Conservation (phyloP, 1,140 invertebrate genomes). For the Heliconius himera region DNA sequence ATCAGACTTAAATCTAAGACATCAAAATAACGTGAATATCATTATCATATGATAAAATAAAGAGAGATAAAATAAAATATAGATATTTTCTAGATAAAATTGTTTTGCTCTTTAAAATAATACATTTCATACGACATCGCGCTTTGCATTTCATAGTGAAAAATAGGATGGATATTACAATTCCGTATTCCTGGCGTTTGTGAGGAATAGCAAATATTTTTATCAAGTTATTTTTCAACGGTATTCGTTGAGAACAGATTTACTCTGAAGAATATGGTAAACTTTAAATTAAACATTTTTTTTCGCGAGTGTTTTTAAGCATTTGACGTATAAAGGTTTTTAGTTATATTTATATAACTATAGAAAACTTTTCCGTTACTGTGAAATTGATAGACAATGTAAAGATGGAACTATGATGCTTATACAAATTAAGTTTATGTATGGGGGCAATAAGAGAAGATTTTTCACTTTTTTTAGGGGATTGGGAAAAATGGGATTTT, state of each 20-base stretch:
- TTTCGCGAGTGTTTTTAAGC: neutral
- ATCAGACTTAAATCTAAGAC: neutral
- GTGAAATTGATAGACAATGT: too few species aligned
- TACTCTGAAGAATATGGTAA: conserved; percentile 1
- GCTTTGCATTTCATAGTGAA: conserved; percentile 21
- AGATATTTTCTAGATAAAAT: neutral
- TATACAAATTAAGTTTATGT: too few species aligned
- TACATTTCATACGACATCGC: conserved; percentile 3
- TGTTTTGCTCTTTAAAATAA: conserved; percentile 11
- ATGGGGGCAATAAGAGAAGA: too few species aligned
- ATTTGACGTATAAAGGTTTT: neutral
- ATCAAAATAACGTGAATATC: neutral
- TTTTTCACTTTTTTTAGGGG: too few species aligned
- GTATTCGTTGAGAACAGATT: conserved; percentile 6
- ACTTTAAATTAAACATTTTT: neutral
- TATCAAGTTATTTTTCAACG: conserved; percentile 12
- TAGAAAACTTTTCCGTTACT: too few species aligned
- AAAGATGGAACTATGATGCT: too few species aligned
- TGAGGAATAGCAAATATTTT: conserved; percentile 10
- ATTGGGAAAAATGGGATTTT: too few species aligned
- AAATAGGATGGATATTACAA: conserved; percentile 17
- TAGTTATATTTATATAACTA: neutral
- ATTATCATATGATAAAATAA: neutral
- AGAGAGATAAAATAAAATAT: too few species aligned
- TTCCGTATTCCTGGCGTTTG: conserved; percentile 11